These are phyloP conservation scores for Monodelphis domestica DNA, from an alignment of 2,797 vertebrate species.

Conservation along the genomic window DNA sequence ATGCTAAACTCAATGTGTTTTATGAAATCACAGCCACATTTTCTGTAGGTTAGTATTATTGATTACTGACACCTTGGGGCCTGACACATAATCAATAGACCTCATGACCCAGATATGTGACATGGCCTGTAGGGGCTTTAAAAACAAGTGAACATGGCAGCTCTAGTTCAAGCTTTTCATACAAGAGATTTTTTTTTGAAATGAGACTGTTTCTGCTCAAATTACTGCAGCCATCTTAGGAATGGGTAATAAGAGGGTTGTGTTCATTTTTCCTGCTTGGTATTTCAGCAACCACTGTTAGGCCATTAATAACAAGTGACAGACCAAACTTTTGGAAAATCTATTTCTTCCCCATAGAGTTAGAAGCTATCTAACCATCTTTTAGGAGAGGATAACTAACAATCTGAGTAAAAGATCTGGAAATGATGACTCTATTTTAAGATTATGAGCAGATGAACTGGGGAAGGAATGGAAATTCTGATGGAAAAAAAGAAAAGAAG, in stretches of 20 bases:
- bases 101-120: slow-evolving; percentile 90
- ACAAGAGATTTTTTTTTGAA: slow-evolving; percentile 75
- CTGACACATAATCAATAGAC: slow-evolving; percentile 96
- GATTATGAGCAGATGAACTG: not conserved
- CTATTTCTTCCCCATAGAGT: slow-evolving; percentile 7
- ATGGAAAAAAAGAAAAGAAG: not conserved
- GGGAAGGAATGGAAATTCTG: not conserved
- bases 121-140: slow-evolving; percentile 85
- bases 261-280: slow-evolving; percentile 57
- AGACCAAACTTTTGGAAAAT: slow-evolving; percentile 61
- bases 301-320: slow-evolving; percentile 34
- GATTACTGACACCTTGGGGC: slow-evolving; percentile 93
- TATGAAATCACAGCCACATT: slow-evolving; percentile 82
- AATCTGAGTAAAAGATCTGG: not conserved
- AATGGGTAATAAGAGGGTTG: slow-evolving; percentile 57
- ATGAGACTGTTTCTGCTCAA: slow-evolving; percentile 79
- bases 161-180: slow-evolving; percentile 81
- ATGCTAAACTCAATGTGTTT: slow-evolving; percentile 56
- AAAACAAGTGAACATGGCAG: slow-evolving; percentile 87
- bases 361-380: not conserved
- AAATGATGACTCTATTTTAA: not conserved
- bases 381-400: not conserved
- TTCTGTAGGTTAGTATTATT: slow-evolving; percentile 90
- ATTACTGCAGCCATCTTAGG: slow-evolving; percentile 75
- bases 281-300: slow-evolving; percentile 2